phyloP scores from a whole-genome alignment of 2,888 invertebrate species.

The Hirtodrosophila trivittata region DNA sequence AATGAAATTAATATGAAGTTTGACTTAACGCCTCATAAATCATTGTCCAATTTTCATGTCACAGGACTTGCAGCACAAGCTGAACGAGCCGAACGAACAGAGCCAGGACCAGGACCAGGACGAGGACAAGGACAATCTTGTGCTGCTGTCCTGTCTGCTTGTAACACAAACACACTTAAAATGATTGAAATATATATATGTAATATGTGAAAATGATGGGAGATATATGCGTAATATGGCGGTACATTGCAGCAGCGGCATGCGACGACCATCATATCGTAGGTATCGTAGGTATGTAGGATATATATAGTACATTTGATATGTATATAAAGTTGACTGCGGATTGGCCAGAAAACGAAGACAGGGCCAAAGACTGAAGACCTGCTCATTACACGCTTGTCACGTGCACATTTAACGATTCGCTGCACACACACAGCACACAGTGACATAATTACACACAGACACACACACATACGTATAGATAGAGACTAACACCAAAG shows the following conservation, averaged over 20 bases:
- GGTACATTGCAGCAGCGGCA: conserved; percentile 57
- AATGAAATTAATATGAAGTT: conserved; percentile 79
- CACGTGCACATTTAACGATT: conserved; percentile 78
- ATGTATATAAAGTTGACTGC: conserved; percentile 19
- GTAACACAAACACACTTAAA: conserved; percentile 77
- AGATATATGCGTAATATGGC: conserved; percentile 70
- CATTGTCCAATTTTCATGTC: conserved; percentile 77
- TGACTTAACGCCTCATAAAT: conserved; percentile 79
- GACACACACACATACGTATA: conserved; percentile 25
- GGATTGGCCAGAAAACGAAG: conserved; percentile 48
- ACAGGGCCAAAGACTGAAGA: conserved; percentile 53
- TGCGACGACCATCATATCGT: conserved; percentile 32
- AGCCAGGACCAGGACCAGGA: conserved; percentile 19
- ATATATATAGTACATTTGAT: conserved; percentile 34
- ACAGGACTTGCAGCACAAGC: conserved; percentile 38
- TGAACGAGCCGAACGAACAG: conserved; percentile 2
- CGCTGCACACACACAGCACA: conserved; percentile 58
- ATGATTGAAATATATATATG: conserved; percentile 76
- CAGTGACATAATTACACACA: conserved; percentile 35
- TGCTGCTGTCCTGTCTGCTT: conserved; percentile 53
- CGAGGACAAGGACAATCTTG: no score
- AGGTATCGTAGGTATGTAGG: conserved; percentile 3
- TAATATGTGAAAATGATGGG: conserved; percentile 9
- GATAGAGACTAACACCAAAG: conserved; percentile 33
- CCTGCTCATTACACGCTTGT: conserved; percentile 79